These are phyloP conservation scores for Melangyna quadrimaculata DNA, from an alignment of 2,888 invertebrate genomes.

Conservation along the genomic window DNA sequence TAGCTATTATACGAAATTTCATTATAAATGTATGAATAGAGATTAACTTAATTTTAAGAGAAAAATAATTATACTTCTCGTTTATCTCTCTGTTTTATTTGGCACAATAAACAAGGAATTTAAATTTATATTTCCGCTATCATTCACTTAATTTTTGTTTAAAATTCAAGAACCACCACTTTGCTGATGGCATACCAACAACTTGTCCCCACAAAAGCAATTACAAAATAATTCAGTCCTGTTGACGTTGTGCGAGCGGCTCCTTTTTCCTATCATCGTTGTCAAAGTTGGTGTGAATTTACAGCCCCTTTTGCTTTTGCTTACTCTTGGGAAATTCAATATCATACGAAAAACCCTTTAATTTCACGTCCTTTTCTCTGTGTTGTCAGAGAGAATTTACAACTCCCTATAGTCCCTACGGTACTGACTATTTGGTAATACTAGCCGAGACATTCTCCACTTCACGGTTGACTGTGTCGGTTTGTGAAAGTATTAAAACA, in stretches of 20 bases:
- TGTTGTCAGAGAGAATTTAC: conserved; percentile 12
- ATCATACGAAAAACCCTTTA: conserved; percentile 22
- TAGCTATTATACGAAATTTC: too few relatives aligned
- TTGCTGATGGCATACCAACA: neutral
- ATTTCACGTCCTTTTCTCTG: neutral
- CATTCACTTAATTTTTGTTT: neutral
- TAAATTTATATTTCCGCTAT: neutral
- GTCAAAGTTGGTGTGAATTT: conserved; percentile 31
- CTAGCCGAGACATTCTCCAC: conserved; percentile 6
- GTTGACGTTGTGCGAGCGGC: neutral
- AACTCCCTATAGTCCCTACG: too few relatives aligned
- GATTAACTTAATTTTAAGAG: neutral
- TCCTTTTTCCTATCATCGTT: conserved; percentile 19
- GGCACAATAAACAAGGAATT: neutral
- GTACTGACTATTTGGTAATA: conserved; percentile 18
- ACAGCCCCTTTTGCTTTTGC: conserved; percentile 1
- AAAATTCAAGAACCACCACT: neutral
- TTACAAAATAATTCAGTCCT: conserved; percentile 16
- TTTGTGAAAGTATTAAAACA: neutral
- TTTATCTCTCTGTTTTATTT: neutral
- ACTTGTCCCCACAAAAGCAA: conserved; percentile 10
- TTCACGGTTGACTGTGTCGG: neutral
- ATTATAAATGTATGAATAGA: neutral
- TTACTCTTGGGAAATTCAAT: conserved; percentile 20
- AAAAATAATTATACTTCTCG: neutral